Base-by-base conservation (phyloP, 2,113 vertebrate species). In the Boleophthalmus pectinirostris region DNA sequence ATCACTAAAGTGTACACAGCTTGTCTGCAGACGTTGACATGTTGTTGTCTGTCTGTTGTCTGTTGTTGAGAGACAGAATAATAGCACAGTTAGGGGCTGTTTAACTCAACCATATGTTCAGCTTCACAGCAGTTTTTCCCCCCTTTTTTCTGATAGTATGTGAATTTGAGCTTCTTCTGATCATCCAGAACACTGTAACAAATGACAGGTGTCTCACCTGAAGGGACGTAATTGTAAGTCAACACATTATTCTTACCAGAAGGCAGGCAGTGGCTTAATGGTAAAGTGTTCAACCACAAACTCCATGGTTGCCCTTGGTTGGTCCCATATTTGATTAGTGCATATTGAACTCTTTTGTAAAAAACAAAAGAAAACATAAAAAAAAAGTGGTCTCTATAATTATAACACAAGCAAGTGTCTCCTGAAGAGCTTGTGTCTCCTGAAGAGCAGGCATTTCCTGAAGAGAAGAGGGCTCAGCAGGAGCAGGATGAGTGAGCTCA, bases 41-140 rank as follows among this genome's bases (percentile, higher is more conserved):
- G 72, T 66, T 11, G 15, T 43, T 73, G 29, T 77, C 54, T 66
- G 38, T 47, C 65, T 11, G 21, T 43, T 73, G 29, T 77, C 54
- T 66, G 29, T 54, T 51, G 24, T 69, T 53, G 57, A 75, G 79
- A 71, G 49, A 68, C n/a, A 35, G 43, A 71, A 73, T 74, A 81
- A 79, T 72, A 56, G 69, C 68, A 58, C 63, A 69, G 57, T 68
- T 45, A 46, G 71, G 25, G 66, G 33, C 56, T 9, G 24, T 80
- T 78, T 66, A 82, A 78, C 74, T 71, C n/a, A 33, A 49, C 69
- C 80, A 75, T 77, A 76, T 82, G 79, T 70, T 85, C 23, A 73
- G 14, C 56, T 65, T 23, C 68, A 69, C 58, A 63, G 38, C 29
- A 45, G 2, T 61, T 43, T 45, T 67, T 66, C 20, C 6, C 18